Evolutionary conservation across 2,797 vertebrate species (phyloP).

Genomic region (Buceros bicornis): DNA sequence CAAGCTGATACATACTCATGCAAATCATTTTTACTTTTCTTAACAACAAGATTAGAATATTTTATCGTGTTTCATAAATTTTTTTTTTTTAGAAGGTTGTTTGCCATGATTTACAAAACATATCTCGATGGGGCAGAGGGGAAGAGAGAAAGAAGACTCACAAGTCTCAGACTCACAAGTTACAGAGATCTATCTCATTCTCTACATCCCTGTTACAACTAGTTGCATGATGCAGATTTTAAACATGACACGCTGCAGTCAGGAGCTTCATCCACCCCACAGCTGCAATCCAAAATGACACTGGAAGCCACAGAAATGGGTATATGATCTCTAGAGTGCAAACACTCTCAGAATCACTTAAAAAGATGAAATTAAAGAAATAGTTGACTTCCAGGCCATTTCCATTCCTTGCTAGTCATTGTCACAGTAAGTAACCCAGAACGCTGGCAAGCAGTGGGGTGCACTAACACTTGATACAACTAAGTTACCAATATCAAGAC

Average conservation of each 20-base stretch:
- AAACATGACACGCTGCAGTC: neutral
- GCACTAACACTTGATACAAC: neutral
- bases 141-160: neutral
- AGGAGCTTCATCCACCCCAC: neutral
- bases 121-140: accelerated
- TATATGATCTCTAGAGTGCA: neutral
- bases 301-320: neutral
- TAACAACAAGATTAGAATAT: neutral
- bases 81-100: neutral
- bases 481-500: neutral
- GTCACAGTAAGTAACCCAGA: neutral
- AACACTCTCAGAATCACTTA: neutral
- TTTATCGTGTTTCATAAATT: neutral
- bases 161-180: neutral
- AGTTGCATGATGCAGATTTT: neutral
- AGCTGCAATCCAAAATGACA: neutral
- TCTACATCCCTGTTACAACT: neutral
- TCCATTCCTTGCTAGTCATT: neutral
- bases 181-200: neutral
- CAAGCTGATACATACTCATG: neutral
- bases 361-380: neutral
- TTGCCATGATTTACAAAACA: neutral
- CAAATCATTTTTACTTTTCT: neutral
- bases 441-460: neutral
- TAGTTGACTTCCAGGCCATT: neutral